phyloP scores from a whole-genome alignment of 2,113 vertebrate species.

The Cololabis saira region DNA sequence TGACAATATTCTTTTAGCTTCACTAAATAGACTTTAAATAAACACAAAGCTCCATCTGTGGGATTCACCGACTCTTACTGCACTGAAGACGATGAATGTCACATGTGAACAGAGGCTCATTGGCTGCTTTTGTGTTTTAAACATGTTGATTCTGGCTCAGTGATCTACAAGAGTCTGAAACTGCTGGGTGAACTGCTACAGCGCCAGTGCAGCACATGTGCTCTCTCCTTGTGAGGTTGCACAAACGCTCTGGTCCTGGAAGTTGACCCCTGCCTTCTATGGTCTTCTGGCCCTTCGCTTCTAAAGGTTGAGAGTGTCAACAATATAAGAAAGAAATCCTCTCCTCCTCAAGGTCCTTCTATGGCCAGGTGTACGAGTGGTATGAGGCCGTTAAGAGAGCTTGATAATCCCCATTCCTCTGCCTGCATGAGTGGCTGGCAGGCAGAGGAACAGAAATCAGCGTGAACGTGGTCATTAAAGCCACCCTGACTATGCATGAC shows the following conservation, averaged over 20 bases:
- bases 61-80: no score
- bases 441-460: constrained; percentile 38
- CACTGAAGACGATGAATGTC: no score
- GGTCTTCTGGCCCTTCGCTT: constrained; percentile 47
- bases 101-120: no score
- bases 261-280: constrained; percentile 75
- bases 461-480: constrained; percentile 58
- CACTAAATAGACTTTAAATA: no score
- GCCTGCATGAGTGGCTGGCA: constrained; percentile 61
- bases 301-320: constrained; percentile 29
- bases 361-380: constrained; percentile 61
- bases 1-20: no score
- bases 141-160: not conserved
- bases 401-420: constrained; percentile 65
- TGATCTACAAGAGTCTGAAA: constrained; percentile 61
- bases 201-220: constrained; percentile 27
- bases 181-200: constrained; percentile 53
- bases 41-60: no score
- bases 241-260: constrained; percentile 31
- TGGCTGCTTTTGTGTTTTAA: no score
- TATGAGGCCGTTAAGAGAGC: constrained; percentile 39
- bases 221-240: constrained; percentile 13
- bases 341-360: constrained; percentile 69
- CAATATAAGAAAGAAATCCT: constrained; percentile 33
- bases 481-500: constrained; percentile 51